A percentile compares a stretch with the other conserved stretches of the same genome.
These are phyloP conservation scores for Acropternis orthonyx DNA, from an alignment of 2,797 vertebrate species.

Conservation along the genomic window DNA sequence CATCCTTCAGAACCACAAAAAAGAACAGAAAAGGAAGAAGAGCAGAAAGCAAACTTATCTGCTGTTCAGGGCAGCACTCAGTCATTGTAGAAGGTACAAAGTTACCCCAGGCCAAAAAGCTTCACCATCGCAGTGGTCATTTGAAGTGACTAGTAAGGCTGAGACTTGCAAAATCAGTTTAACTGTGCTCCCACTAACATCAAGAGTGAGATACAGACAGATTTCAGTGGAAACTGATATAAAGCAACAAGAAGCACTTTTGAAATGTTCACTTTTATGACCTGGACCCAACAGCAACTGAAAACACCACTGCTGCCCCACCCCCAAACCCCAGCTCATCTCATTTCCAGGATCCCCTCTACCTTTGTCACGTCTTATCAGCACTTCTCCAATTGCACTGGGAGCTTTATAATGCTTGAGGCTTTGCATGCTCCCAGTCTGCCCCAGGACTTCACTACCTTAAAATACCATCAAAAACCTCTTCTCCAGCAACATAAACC, in stretches of 20 bases:
- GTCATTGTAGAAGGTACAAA: background rate
- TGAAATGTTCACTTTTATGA: background rate
- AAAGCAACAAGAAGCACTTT: background rate
- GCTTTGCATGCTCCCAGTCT: background rate
- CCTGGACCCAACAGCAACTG: background rate
- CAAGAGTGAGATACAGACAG: background rate
- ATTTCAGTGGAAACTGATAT: background rate
- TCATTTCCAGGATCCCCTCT: background rate
- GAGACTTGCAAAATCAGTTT: background rate
- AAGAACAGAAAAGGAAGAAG: background rate
- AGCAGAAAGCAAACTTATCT: background rate
- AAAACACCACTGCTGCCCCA: background rate
- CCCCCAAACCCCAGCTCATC: background rate
- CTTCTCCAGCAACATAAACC: background rate
- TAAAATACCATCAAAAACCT: background rate
- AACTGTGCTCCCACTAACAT: background rate
- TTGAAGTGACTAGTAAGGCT: background rate
- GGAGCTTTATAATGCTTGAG: background rate
- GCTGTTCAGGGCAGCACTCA: background rate
- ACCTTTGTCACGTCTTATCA: background rate
- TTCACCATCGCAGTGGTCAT: background rate
- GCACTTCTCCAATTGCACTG: background rate
- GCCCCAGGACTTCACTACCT: background rate
- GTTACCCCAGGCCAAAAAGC: background rate
- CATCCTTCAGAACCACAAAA: background rate